Percentiles rank a stretch among this genome's conserved stretches.
Conservation (phyloP, 2,888 invertebrate species). For the Spodoptera littoralis region DNA sequence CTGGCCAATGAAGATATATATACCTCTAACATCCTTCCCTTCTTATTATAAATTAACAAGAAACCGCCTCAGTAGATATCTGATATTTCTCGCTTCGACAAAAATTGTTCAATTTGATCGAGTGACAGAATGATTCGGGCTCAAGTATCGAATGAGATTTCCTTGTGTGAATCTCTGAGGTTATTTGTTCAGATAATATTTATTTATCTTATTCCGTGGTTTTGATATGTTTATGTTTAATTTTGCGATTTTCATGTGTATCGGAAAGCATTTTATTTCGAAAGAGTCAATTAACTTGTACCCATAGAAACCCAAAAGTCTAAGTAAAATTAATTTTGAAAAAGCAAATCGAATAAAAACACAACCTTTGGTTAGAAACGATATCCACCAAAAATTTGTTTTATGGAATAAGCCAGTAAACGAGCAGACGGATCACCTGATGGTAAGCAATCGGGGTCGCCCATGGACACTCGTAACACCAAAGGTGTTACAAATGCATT, state of each 20-base stretch:
- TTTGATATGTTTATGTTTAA: too few species aligned
- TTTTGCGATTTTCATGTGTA: background rate
- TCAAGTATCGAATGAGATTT: slow-evolving; percentile 6
- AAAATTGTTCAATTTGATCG: slow-evolving; percentile 21
- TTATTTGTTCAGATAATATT: background rate
- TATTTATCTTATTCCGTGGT: background rate
- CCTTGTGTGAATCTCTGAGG: background rate
- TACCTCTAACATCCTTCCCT: background rate
- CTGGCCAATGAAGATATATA: background rate
- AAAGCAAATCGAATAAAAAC: background rate
- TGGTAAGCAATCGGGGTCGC: too few species aligned
- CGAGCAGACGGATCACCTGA: too few species aligned
- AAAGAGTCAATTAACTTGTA: too few species aligned
- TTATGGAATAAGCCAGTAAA: too few species aligned
- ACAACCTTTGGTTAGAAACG: background rate
- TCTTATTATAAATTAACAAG: slow-evolving; percentile 27
- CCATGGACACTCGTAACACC: too few species aligned
- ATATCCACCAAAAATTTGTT: background rate
- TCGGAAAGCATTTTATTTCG: too few species aligned
- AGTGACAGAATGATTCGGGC: slow-evolving; percentile 14
- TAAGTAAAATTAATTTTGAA: too few species aligned
- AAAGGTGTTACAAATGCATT: too few species aligned
- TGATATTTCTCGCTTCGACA: slow-evolving; percentile 18
- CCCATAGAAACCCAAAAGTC: too few species aligned
- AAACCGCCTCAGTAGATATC: slow-evolving; percentile 26